Conservation (phyloP, 1,140 invertebrate species). For the Danaus plexippus region DNA sequence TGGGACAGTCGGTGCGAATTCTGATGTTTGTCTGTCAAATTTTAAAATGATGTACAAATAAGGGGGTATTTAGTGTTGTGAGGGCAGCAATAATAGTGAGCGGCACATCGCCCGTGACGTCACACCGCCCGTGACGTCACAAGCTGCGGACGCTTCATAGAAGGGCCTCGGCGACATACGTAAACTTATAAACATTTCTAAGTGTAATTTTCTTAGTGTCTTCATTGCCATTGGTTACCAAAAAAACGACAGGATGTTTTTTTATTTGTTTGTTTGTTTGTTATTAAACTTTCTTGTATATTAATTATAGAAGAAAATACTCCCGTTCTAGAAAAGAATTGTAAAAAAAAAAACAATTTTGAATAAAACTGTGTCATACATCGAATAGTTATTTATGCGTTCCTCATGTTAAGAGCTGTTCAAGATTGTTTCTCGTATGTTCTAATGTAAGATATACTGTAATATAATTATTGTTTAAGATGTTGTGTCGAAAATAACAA, state of each 20-base stretch:
- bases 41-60: constrained; percentile 17
- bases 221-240: constrained; percentile 70
- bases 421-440: constrained; percentile 51
- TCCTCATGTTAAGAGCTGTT: constrained; percentile 52
- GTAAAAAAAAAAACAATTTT: constrained; percentile 43
- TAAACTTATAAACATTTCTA: constrained; percentile 61
- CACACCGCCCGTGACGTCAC: too few relatives aligned
- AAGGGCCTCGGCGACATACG: constrained; percentile 52
- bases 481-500: constrained; percentile 70
- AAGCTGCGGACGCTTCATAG: constrained; percentile 39
- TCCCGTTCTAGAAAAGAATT: constrained; percentile 46
- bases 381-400: constrained; percentile 62
- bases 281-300: constrained; percentile 34
- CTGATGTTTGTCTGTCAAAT: constrained; percentile 11
- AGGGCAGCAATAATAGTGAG: constrained; percentile 61
- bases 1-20: constrained; percentile 10
- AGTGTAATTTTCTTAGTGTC: constrained; percentile 61
- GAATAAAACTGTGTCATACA: constrained; percentile 49
- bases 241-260: constrained; percentile 69
- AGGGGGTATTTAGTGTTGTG: constrained; percentile 41
- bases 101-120: constrained; percentile 24
- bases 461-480: constrained; percentile 70
- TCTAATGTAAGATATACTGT: constrained; percentile 65
- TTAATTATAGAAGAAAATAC: constrained; percentile 60
- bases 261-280: constrained; percentile 50